Evolutionary conservation across 2,888 invertebrate species (phyloP), one percentile per base, ranked within the genome.

Genomic region (Rhingia rostrata): DNA sequence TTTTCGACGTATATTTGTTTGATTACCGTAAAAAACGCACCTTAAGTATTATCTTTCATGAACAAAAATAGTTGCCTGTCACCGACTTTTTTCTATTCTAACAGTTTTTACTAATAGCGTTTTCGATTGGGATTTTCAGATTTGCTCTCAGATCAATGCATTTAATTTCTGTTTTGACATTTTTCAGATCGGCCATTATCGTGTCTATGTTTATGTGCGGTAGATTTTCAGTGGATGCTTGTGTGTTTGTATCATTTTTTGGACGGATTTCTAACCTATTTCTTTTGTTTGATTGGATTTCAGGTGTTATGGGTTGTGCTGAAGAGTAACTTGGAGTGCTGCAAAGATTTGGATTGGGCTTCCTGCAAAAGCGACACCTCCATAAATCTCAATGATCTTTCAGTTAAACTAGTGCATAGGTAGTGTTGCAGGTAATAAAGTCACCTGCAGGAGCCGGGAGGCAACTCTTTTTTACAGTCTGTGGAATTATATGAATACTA

Each of bases 311-410:
- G n/a, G n/a, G 41, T 6, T 32, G 60, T 32, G 33, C 10, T 30
- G 32, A 33, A 45, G 6, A 14, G 12, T 37, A 12, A 37, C 5
- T n/a, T n/a, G 37, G 1, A 37, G 54, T 45, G 60, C 7, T 43
- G 32, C 43, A 7, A 6, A 10, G 58, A 41, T 58, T 58, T 58
- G 35, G 35, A 5, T 41, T 58, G 39, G 33, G n/a, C 22, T 43
- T 61, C 32, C 32, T 41, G 60, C 41, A 41, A 30, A 60, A 60
- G 37, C 43, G 43, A 14, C 60, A 60, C 43, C 10, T 60, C 60
- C 60, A 61, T 12, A 32, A n/a, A 33, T 61, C 60, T 32, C 60
- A 14, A 35, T 2, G 39, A 35, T n/a, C 37, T 37, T 37, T 56
- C 56, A 9, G 56, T 56, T 32, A 56, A 2, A 4, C 6, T 56